Evolutionary conservation across 2,797 vertebrate species (phyloP).

Genomic region (Trachurus trachurus): DNA sequence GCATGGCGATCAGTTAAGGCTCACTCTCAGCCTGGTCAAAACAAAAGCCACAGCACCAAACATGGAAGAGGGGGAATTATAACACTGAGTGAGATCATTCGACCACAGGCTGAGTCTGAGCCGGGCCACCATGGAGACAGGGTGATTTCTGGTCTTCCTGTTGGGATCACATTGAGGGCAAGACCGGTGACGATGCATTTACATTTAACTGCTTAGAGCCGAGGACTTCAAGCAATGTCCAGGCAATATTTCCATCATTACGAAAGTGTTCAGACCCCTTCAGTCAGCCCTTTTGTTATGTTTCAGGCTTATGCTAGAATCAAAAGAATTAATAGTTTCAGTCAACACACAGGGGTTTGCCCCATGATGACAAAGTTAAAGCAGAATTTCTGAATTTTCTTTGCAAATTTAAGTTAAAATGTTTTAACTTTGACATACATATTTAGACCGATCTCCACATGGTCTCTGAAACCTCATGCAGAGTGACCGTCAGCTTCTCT

Average conservation of each 20-base stretch:
- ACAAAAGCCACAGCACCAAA: constrained; percentile 73
- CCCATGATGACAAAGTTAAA: too few species aligned
- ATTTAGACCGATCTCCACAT: too few species aligned
- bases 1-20: constrained; percentile 74
- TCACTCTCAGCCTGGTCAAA: constrained; percentile 67
- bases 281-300: too few species aligned
- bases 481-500: too few species aligned
- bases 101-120: constrained; percentile 57
- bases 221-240: constrained; percentile 52
- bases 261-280: too few species aligned
- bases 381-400: too few species aligned
- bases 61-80: constrained; percentile 71
- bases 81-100: constrained; percentile 69
- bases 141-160: constrained; percentile 68
- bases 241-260: constrained; percentile 81
- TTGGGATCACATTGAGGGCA: constrained; percentile 51
- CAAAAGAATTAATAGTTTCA: too few species aligned
- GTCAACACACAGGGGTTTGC: too few species aligned
- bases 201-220: constrained; percentile 70
- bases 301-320: too few species aligned
- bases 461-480: too few species aligned
- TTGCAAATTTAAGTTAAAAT: too few species aligned
- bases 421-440: too few species aligned
- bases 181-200: constrained; percentile 56
- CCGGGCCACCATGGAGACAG: constrained; percentile 41